phyloP scores from a whole-genome alignment of 2,113 vertebrate species.

The Chascanopsetta lugubris region DNA sequence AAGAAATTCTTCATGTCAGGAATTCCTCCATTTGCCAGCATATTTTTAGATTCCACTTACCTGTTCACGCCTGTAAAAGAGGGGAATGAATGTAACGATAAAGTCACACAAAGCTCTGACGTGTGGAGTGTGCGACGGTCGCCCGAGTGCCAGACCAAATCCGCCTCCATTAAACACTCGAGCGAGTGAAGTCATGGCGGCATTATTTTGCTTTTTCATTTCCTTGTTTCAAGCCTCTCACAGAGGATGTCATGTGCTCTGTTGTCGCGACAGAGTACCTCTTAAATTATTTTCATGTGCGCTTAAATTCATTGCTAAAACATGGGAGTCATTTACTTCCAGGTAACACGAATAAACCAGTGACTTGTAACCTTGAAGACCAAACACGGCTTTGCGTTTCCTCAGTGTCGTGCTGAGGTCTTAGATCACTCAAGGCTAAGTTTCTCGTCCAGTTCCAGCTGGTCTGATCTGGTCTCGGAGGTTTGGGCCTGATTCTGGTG shows the following conservation, averaged over 20 bases:
- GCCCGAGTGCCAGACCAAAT: not conserved
- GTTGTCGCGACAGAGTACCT: constrained; percentile 16
- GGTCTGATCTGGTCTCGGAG: not conserved
- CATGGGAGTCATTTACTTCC: constrained; percentile 23
- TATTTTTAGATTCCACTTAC: not conserved
- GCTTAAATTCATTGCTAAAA: constrained; percentile 11
- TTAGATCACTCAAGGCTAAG: constrained; percentile 7
- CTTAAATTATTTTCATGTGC: not conserved
- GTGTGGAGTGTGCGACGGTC: constrained; percentile 14
- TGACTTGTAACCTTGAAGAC: constrained; percentile 21
- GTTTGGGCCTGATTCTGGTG: too few relatives aligned
- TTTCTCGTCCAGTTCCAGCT: constrained; percentile 7
- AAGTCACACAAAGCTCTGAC: not conserved
- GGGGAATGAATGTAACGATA: not conserved
- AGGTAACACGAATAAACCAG: constrained; percentile 2
- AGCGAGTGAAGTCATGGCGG: constrained; percentile 13
- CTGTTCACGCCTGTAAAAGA: not conserved
- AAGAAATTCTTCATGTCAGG: not conserved
- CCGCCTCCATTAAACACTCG: constrained; percentile 1
- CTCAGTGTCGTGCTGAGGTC: not conserved
- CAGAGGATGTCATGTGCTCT: not conserved
- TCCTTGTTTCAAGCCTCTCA: constrained; percentile 9
- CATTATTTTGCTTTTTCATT: constrained; percentile 24
- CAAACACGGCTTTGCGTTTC: not conserved
- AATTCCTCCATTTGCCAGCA: not conserved